Base-by-base conservation (phyloP, 2,888 invertebrate species). In the Horisme vitalbata region DNA sequence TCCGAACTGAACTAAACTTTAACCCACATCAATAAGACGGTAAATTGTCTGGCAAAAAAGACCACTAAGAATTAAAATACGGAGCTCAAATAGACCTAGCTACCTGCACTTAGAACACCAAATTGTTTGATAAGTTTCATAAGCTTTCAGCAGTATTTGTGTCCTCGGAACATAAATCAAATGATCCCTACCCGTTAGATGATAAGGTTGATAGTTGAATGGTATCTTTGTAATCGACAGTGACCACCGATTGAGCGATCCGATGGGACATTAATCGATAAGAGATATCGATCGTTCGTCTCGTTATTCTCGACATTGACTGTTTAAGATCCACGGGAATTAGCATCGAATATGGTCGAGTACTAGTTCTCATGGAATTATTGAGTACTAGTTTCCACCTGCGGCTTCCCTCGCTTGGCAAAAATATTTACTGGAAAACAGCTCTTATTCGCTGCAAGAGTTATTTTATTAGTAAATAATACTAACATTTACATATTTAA, bases 231-330 rank as follows among this genome's bases (percentile, higher is more conserved):
- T 70, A 57, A 63, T 72, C 72, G 78, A 81, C 78, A 79, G 77
- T 79, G 72, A 71, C 66, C 71, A 71, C 65, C 72, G 78, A 79
- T 79, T 78, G 80, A 81, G 75, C 71, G 80, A 77, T 80, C 69
- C 65, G 78, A 79, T 77, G 65, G 57, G 52, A 53, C 57, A 56
- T 57, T 56, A 64, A 65, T 66, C 69, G 79, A 80, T 79, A 77
- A 77, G 68, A 73, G 68, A 72, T 73, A 59, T 63, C 68, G 68
- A 69, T n/a, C n/a, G n/a, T 68, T 63, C 70, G 59, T 69, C 70
- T 75, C 71, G 69, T 77, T 76, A 79, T 76, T 63, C 71, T 41
- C 63, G 75, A 77, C 75, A 57, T 69, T 75, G 68, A 75, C 73
- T 70, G 69, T 54, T 49, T 45, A 43, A 52, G 56, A 59, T 32